Percentiles rank a stretch among this genome's conserved stretches.
Conservation (phyloP, 2,113 vertebrate genomes). For the Rhinolophus sinicus region DNA sequence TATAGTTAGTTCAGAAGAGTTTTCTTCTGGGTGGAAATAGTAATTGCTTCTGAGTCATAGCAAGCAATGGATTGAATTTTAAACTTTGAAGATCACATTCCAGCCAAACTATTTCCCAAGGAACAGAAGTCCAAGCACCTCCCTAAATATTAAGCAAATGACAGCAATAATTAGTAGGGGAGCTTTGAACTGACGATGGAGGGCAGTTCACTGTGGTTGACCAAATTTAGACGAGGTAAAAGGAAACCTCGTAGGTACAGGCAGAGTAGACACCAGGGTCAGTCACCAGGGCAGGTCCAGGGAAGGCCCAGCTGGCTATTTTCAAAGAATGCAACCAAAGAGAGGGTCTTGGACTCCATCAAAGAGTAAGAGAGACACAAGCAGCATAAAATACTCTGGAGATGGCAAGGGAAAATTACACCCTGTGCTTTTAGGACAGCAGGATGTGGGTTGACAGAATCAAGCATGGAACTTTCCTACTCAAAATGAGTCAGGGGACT, state of each 20-base stretch:
- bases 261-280: background rate
- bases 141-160: conserved; percentile 53
- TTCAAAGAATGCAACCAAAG: conserved; percentile 24
- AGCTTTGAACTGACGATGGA: conserved; percentile 31
- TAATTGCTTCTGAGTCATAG: conserved; percentile 42
- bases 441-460: conserved; percentile 50
- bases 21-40: conserved; percentile 31
- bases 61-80: conserved; percentile 39
- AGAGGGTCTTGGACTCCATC: conserved; percentile 45
- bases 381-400: conserved; percentile 26
- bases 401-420: conserved; percentile 45
- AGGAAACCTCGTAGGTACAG: conserved; percentile 7
- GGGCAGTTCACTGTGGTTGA: background rate
- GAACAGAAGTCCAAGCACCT: conserved; percentile 17
- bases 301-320: background rate
- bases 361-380: background rate
- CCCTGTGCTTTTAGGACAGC: conserved; percentile 47
- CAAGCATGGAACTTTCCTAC: conserved; percentile 32
- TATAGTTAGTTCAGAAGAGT: conserved; percentile 4
- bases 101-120: background rate
- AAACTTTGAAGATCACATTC: conserved; percentile 37
- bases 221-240: conserved; percentile 23
- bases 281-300: background rate
- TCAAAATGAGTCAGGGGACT: conserved; percentile 46
- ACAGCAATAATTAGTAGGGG: background rate